Percentiles rank a stretch among this genome's conserved stretches.
phyloP scores from a whole-genome alignment of 64 coral and sea anemone genomes.

The Exaiptasia diaphana region DNA sequence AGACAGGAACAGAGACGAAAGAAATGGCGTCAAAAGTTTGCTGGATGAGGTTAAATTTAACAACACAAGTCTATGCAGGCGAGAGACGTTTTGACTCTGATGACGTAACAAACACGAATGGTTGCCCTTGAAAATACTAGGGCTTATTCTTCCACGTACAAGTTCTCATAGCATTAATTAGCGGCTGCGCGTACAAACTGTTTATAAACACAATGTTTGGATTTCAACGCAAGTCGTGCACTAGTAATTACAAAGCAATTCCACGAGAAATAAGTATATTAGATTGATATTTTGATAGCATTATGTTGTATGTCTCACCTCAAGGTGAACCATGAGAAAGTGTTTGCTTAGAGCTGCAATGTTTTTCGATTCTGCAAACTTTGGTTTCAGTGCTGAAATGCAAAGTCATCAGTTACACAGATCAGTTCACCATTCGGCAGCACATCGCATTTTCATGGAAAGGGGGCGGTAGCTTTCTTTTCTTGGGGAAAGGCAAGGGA shows the following conservation, averaged over 20 bases:
- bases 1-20: background rate
- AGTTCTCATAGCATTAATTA: too few species aligned
- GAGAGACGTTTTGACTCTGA: background rate
- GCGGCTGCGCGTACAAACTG: background rate
- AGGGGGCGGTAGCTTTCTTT: background rate
- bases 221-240: background rate
- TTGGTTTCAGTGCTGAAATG: constrained; percentile 67
- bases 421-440: background rate
- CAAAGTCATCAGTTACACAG: background rate
- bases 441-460: background rate
- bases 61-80: background rate
- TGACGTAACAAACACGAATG: background rate
- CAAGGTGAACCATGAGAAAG: constrained; percentile 86
- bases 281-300: background rate
- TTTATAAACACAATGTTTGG: background rate
- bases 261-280: too few species aligned
- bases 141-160: too few species aligned
- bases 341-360: constrained; percentile 65
- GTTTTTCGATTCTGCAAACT: constrained; percentile 73
- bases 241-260: too few species aligned
- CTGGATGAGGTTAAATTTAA: background rate
- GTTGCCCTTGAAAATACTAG: background rate
- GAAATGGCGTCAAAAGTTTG: background rate
- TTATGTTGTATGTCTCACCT: constrained; percentile 34
- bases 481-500: background rate